Evolutionary conservation across 2,797 vertebrate species (phyloP), one percentile per base, ranked within the genome.

Genomic region (Anas bernieri): DNA sequence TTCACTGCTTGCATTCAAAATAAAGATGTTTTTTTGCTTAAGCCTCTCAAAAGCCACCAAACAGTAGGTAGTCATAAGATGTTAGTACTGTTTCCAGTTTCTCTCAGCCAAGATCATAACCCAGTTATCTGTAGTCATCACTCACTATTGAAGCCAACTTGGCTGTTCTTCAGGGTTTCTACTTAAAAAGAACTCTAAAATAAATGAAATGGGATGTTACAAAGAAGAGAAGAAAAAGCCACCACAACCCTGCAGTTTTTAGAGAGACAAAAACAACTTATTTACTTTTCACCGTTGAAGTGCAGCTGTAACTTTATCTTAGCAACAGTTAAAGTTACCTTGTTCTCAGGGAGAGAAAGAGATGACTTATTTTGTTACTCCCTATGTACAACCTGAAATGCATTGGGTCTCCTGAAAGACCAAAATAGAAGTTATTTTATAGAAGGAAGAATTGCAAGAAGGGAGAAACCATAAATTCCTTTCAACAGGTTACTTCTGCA

Each of bases 111-210:
- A 83, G 77, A 88, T 78, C 85, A 86, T 90, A 88, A 74, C 63
- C 63, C 66, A 94, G 75, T 93, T 94, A 96, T 69, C 45, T 63
- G 62, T 61, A 83, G 83, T 88, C 87, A 91, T 83, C 87, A 79
- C 55, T 92, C 66, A 92, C 69, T 82, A 83, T 21, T 84, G 83
- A 70, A 90, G 84, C 21, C 61, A 86, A 31, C 18, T 70, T 93
- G 93, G 85, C 87, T 84, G 39, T 30, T 66, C 39, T 70, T 94
- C 25, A 94, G 86, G 15, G 4, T 88, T 93, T 83, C 83, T 54
- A 48, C 90, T 93, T 55, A 90, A 92, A 93, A 96, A 85, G 8
- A 45, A 17, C 14, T 92, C 55, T 58, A 79, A 94, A 93, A 64
- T 52, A 94, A 83, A 85, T 86, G 8, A 92, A 93, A 82, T 11